Base-by-base conservation (phyloP, 2,888 invertebrate genomes). In the Notodonta dromedarius region DNA sequence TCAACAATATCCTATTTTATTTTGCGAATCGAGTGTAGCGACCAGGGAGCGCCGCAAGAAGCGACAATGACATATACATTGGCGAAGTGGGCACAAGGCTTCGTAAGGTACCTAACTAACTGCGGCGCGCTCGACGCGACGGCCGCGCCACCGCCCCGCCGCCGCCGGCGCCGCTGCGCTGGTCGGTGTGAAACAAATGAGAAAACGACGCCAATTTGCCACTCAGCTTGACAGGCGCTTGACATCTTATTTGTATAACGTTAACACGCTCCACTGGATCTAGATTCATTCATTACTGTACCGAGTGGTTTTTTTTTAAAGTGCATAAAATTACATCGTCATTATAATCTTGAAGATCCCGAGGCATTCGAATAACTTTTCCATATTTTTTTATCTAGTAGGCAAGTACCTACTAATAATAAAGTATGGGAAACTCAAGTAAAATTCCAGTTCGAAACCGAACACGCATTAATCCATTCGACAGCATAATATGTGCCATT, bases 191-290 rank as follows among this genome's bases (percentile, higher is more conserved):
- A 85, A 87, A 89, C 89, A 84, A 89, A 88, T 89, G 82, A 85
- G 81, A 78, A 85, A 83, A 86, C 83, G 82, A 86, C 82, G 86
- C 86, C 86, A 89, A 88, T 90, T 90, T 90, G 85, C 87, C 87
- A 86, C 85, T 88, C 85, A 86, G 86, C 84, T 78, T 84, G 84
- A 85, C 85, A 85, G 78, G 82, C 86, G 74, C 83, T 84, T 76
- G 80, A 83, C 81, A 85, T 74, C 82, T 85, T 89, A 85, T 90
- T 89, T 88, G 84, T 88, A 83, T 85, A 89, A 87, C 87, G 84
- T 80, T 85, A 83, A 80, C 82, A 78, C 84, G 82, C 83, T 84
- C 80, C 71, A 85, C 84, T 84, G 81, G 80, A 79, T 77, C 78
- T 79, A 80, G 78, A 76, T 78, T 78, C 76, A 24, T 53, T 51